A percentile compares a stretch with the other conserved stretches of the same genome.
Evolutionary conservation across 1,140 invertebrate species (phyloP).

Genomic region (Drosophila ficusphila): DNA sequence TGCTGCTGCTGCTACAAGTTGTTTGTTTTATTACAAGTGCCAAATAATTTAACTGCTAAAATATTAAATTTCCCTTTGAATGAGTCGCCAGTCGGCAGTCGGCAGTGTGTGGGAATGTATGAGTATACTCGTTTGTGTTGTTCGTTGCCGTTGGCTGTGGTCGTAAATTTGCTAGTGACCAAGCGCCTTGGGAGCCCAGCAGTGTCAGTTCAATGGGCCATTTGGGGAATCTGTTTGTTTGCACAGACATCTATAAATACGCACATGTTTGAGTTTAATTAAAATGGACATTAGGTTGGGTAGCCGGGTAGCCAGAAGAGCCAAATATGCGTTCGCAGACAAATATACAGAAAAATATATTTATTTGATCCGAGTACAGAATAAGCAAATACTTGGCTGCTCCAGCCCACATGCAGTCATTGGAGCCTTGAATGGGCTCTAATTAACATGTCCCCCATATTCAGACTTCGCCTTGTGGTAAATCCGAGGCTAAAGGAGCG

Average conservation of each 20-base stretch:
- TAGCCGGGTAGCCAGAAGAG: neutral
- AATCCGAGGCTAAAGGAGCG: neutral
- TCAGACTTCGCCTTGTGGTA: neutral
- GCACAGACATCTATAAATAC: slow-evolving; percentile 32
- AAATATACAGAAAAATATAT: slow-evolving; percentile 15
- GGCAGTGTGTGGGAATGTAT: slow-evolving; percentile 3
- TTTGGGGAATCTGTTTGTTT: slow-evolving; percentile 67
- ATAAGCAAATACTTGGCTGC: slow-evolving; percentile 22
- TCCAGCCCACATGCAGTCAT: neutral
- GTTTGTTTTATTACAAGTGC: slow-evolving; percentile 82
- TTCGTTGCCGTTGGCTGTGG: slow-evolving; percentile 36
- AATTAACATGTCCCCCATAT: slow-evolving; percentile 29
- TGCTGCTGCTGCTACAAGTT: slow-evolving; percentile 53
- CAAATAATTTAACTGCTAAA: slow-evolving; percentile 82
- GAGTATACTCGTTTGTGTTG: neutral
- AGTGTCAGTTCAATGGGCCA: slow-evolving; percentile 74
- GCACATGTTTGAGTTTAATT: slow-evolving; percentile 75
- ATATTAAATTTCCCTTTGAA: slow-evolving; percentile 81
- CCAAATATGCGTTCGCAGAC: slow-evolving; percentile 8
- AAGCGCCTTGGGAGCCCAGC: slow-evolving; percentile 23
- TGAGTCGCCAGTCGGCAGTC: slow-evolving; percentile 37
- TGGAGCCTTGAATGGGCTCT: slow-evolving; percentile 30
- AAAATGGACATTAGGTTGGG: slow-evolving; percentile 68
- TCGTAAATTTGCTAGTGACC: slow-evolving; percentile 60
- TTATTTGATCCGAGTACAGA: slow-evolving; percentile 18